Percentiles rank a stretch among this genome's conserved stretches.
Conservation (phyloP, 2,888 invertebrate genomes). For the Cylindroiulus punctatus region DNA sequence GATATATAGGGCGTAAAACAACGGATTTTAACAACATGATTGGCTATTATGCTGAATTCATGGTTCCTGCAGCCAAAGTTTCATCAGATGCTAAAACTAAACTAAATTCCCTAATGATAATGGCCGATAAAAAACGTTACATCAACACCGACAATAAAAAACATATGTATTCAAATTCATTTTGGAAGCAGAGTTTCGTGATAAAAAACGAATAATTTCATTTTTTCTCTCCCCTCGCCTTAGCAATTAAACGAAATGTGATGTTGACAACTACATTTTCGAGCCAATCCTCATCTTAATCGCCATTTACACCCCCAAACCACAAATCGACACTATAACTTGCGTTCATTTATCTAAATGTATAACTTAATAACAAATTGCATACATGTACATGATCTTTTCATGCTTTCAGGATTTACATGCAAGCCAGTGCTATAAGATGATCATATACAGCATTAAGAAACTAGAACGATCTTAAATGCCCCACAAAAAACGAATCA, state of each 20-base stretch:
- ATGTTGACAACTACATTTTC: background rate
- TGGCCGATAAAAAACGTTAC: conserved; percentile 38
- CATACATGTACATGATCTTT: too few relatives aligned
- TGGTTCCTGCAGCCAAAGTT: conserved; percentile 31
- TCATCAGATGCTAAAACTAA: conserved; percentile 38
- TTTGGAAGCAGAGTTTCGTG: background rate
- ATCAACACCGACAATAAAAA: conserved; percentile 8
- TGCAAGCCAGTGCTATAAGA: too few relatives aligned
- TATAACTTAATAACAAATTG: too few relatives aligned
- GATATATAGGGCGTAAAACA: conserved; percentile 42
- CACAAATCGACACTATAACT: too few relatives aligned
- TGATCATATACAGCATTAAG: too few relatives aligned
- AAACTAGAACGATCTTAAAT: too few relatives aligned
- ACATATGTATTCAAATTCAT: conserved; percentile 4
- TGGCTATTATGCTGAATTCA: conserved; percentile 42
- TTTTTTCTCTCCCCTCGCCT: background rate
- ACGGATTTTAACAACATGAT: conserved; percentile 42
- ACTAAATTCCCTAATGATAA: conserved; percentile 42
- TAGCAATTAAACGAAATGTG: background rate
- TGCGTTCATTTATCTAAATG: too few relatives aligned
- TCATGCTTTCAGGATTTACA: too few relatives aligned
- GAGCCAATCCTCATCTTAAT: background rate
- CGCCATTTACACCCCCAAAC: too few relatives aligned
- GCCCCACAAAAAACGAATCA: too few relatives aligned
- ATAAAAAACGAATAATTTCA: conserved; percentile 9